Evolutionary conservation across 2,797 vertebrate genomes (phyloP), one percentile per base, ranked within the genome.

Genomic region (Bovichtus variegatus): DNA sequence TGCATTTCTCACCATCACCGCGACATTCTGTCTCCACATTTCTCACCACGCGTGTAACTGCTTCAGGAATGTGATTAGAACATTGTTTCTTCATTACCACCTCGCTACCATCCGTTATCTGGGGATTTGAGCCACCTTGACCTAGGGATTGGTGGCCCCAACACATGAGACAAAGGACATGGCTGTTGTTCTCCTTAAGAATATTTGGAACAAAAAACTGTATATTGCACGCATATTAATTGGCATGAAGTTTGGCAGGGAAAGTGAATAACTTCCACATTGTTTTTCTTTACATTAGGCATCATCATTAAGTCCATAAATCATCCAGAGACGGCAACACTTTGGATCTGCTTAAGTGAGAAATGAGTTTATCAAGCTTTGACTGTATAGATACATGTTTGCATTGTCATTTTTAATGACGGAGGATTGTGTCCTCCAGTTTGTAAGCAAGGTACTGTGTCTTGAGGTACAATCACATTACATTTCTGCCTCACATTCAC

Each of bases 51-150:
- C 23, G 58, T 40, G n/a, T 55, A 36, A 61, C 46, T 71, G 36
- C 67, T 66, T 82, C 47, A 62, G 50, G 69, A 83, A 71, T 67
- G 55, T 76, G 60, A 74, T 51, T 80, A 61, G 59, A 76, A 80
- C 73, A 76, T 73, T 77, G 68, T 82, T 59, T 79, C 54, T 80
- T 75, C 53, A 9, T 74, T 68, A 25, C 61, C 71, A 72, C 46
- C 11, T 29, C 51, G 36, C n/a, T 31, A 47, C 62, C 74, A 74
- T 78, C 66, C 50, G 73, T 83, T 83, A 70, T 49, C 54, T 46
- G 16, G 40, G 23, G 74, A 58, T 85, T 81, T 75, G 67, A 68
- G 71, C 29, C 44, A 47, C 40, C n/a, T n/a, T 41, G 13, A 5
- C 10, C 4, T 21, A 29, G 7, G 12, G 13, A 53, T 18, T 11